These are phyloP conservation scores for Gasterosteus aculeatus DNA, from an alignment of 2,113 vertebrate genomes.

Conservation along the genomic window DNA sequence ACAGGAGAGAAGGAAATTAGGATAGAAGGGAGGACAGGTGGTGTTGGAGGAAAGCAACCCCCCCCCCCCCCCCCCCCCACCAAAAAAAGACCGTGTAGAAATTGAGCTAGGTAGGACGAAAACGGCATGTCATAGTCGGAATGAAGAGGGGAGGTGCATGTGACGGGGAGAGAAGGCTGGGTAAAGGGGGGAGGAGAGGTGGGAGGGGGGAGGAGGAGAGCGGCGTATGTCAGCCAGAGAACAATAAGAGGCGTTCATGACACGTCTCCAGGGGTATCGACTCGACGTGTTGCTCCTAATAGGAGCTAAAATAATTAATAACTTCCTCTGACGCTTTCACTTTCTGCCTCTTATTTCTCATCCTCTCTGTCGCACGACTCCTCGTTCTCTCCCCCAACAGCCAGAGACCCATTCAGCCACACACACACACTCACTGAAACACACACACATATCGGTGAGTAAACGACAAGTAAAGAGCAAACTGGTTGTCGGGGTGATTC, in stretches of 20 bases:
- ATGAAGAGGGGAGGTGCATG: constrained; percentile 45
- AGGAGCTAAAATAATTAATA: constrained; percentile 71
- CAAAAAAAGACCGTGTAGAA: constrained; percentile 1
- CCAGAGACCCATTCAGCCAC: constrained; percentile 7
- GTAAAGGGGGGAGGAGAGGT: constrained; percentile 4
- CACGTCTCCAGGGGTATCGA: constrained; percentile 67
- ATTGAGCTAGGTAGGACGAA: constrained; percentile 39
- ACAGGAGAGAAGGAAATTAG: constrained; percentile 15
- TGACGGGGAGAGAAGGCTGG: constrained; percentile 51
- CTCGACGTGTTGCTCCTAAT: constrained; percentile 64
- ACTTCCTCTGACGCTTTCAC: constrained; percentile 49
- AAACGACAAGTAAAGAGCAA: constrained; percentile 12
- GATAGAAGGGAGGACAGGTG: constrained; percentile 19
- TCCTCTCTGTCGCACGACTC: not conserved
- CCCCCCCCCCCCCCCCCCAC: too few species aligned
- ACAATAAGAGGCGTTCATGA: constrained; percentile 76
- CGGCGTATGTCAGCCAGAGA: constrained; percentile 63
- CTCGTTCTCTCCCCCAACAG: not conserved
- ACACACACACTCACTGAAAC: not conserved
- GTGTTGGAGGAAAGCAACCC: not conserved
- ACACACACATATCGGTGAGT: constrained; percentile 3
- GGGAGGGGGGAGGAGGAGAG: constrained; percentile 37
- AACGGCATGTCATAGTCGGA: constrained; percentile 46
- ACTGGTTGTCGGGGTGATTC: constrained; percentile 10
- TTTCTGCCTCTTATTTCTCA: constrained; percentile 3